Evolutionary conservation across 2,113 vertebrate genomes (phyloP).

Genomic region (Nothocercus julius): DNA sequence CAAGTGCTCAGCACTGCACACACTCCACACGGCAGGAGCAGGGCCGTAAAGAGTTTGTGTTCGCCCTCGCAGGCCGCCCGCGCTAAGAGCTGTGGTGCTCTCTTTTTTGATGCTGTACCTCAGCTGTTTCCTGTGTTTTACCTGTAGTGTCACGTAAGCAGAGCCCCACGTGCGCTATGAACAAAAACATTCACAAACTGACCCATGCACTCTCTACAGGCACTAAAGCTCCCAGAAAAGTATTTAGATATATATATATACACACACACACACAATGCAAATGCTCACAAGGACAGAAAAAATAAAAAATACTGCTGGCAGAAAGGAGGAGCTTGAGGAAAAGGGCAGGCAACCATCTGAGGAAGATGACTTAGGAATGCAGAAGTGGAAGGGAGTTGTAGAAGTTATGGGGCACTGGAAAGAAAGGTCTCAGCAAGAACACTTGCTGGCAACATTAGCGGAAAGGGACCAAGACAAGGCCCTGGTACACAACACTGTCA

Average conservation of each 20-base stretch:
- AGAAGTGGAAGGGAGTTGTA: neutral
- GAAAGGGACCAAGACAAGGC: neutral
- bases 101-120: neutral
- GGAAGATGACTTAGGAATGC: neutral
- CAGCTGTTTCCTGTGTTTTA: neutral
- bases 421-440: accelerated
- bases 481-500: neutral
- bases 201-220: accelerated
- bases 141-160: neutral
- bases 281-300: neutral
- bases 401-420: neutral
- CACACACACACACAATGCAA: neutral
- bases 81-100: neutral
- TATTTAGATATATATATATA: too few species aligned
- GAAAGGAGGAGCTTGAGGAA: neutral
- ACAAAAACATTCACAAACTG: neutral
- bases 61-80: slow-evolving; percentile 20
- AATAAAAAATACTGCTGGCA: neutral
- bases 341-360: neutral
- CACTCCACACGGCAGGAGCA: slow-evolving; percentile 29
- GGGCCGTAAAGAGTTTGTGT: neutral
- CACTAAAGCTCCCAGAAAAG: neutral
- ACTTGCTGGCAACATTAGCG: neutral
- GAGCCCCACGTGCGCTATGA: accelerated
- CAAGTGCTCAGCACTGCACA: slow-evolving; percentile 16